phyloP scores from a whole-genome alignment of 2,113 vertebrate genomes.

The Callipepla squamata region DNA sequence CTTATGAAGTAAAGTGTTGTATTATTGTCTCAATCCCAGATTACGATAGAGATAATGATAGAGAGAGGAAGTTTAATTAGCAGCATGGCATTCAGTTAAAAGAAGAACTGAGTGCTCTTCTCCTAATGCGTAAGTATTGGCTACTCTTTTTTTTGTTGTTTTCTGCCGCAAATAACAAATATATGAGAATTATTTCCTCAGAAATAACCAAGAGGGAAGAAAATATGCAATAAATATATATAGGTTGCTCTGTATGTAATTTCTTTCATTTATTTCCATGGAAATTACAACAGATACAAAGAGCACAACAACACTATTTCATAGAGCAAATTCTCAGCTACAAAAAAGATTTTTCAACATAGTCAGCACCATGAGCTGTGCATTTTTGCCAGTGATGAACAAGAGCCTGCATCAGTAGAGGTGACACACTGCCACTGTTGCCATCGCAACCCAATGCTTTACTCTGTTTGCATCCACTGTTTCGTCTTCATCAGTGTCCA shows the following conservation, averaged over 20 bases:
- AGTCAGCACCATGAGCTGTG: not conserved
- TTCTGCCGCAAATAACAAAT: not conserved
- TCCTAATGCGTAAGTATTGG: not conserved
- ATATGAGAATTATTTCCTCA: not conserved
- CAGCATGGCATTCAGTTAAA: not conserved
- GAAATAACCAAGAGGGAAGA: not conserved
- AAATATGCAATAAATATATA: not conserved
- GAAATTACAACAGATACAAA: not conserved
- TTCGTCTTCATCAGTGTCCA: not conserved
- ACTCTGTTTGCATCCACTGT: not conserved
- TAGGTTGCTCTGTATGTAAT: not conserved
- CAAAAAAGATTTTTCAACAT: not conserved
- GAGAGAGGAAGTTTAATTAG: not conserved
- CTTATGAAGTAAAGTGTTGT: not conserved
- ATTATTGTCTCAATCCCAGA: not conserved
- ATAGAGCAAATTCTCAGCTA: not conserved
- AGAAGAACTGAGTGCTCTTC: not conserved
- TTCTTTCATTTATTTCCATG: not conserved
- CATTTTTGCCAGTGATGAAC: not conserved
- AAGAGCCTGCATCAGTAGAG: not conserved
- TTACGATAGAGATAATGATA: not conserved
- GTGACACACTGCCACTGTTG: not conserved
- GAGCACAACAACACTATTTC: not conserved
- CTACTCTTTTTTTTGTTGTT: not conserved
- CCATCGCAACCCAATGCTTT: not conserved